Conservation (phyloP, 2,113 vertebrate species). For the Athene noctua region DNA sequence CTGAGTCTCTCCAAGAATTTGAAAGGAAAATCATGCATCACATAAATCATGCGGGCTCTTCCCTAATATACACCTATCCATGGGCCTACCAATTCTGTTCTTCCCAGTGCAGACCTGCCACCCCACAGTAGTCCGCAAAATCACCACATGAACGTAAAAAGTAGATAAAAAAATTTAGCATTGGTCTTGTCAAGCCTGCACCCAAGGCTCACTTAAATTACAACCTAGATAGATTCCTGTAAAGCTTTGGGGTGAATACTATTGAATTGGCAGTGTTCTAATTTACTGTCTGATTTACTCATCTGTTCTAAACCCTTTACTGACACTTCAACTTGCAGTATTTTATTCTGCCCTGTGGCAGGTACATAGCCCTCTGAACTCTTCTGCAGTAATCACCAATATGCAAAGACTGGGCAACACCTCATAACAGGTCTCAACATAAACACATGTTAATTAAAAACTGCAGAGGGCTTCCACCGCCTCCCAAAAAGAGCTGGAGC, state of each 20-base stretch:
- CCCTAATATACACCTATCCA: background rate
- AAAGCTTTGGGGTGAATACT: background rate
- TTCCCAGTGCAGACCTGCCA: background rate
- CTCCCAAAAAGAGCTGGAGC: background rate
- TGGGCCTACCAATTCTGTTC: background rate
- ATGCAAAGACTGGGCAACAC: background rate
- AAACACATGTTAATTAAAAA: background rate
- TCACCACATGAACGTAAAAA: background rate
- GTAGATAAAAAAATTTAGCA: background rate
- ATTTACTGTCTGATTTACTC: background rate
- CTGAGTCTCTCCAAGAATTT: background rate
- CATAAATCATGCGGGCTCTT: background rate
- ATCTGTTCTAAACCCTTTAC: background rate
- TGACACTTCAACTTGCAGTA: background rate
- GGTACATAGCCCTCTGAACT: no score
- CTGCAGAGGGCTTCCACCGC: background rate
- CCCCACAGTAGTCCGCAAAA: background rate
- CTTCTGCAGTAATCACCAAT: background rate
- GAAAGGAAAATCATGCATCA: background rate
- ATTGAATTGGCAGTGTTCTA: background rate
- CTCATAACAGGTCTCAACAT: background rate
- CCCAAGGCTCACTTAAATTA: background rate
- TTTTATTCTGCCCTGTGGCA: background rate
- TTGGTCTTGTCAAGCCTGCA: background rate
- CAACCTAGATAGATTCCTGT: background rate